These are phyloP conservation scores for Labia minor DNA, from an alignment of 2,888 invertebrate species.

Conservation along the genomic window DNA sequence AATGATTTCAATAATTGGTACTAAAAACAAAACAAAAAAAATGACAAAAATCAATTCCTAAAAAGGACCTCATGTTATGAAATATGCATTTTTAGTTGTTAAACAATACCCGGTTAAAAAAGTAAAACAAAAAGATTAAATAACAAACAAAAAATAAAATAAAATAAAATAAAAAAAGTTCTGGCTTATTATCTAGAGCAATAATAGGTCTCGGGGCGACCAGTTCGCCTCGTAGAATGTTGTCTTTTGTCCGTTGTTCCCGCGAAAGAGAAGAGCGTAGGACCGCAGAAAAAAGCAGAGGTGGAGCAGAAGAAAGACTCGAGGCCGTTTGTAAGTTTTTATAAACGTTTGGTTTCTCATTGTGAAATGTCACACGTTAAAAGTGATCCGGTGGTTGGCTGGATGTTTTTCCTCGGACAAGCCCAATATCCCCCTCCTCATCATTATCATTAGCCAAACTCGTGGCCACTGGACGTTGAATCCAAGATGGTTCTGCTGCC, in stretches of 20 bases:
- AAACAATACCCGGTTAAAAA: conserved; percentile 1
- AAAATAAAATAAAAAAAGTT: too few species aligned
- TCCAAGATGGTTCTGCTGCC: too few species aligned
- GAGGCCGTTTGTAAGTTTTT: neutral
- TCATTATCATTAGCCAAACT: neutral
- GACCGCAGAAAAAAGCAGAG: neutral
- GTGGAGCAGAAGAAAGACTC: neutral
- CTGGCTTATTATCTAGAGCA: conserved; percentile 4
- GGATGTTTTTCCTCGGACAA: neutral
- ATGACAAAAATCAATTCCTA: conserved; percentile 1
- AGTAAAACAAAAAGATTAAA: too few species aligned
- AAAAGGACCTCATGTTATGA: neutral
- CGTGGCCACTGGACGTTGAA: too few species aligned
- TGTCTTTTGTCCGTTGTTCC: neutral
- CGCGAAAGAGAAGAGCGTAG: neutral
- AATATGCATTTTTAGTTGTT: neutral
- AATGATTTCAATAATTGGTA: too few species aligned
- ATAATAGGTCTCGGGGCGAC: neutral
- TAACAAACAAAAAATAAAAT: too few species aligned
- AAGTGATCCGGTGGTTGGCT: neutral
- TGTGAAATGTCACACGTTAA: conserved; percentile 13
- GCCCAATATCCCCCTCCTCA: too few species aligned
- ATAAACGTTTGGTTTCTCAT: neutral
- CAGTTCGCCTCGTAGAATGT: conserved; percentile 2
- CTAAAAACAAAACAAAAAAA: too few species aligned